Conservation (phyloP, 2,888 invertebrate species). For the Microctonus brassicae region DNA sequence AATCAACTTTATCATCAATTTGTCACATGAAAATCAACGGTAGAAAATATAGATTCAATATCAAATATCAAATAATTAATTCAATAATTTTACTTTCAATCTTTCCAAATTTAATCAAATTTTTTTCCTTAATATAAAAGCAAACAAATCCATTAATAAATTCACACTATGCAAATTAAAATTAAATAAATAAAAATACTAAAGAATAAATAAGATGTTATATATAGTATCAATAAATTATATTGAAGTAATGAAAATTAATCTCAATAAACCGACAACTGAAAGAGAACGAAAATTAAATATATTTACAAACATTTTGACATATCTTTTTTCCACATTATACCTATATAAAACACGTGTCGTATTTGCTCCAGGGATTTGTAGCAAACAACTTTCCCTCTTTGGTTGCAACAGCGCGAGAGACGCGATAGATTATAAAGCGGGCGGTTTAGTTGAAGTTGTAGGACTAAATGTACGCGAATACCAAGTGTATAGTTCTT, state of each 20-base stretch:
- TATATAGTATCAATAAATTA: not conserved
- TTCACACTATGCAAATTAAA: no score
- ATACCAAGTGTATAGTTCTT: not conserved
- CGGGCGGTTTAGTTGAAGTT: slow-evolving; percentile 33
- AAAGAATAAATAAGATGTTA: no score
- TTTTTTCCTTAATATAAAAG: no score
- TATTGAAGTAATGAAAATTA: not conserved
- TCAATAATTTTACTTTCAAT: no score
- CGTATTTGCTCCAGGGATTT: slow-evolving; percentile 33
- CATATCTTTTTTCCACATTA: no score
- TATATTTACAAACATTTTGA: slow-evolving; percentile 1
- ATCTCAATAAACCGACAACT: not conserved
- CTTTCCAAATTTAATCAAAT: no score
- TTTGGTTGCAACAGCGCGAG: slow-evolving; percentile 29
- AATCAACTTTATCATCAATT: no score
- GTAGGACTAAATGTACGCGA: slow-evolving; percentile 25
- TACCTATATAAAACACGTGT: slow-evolving; percentile 10
- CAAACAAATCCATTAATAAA: no score
- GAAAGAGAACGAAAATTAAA: slow-evolving; percentile 1
- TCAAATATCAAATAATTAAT: no score
- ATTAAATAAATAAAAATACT: no score
- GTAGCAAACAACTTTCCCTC: slow-evolving; percentile 41
- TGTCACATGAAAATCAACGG: no score
- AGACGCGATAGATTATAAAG: slow-evolving; percentile 31
- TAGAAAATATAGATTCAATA: no score